Evolutionary conservation across 1,140 invertebrate genomes (phyloP), one percentile per base, ranked within the genome.

Genomic region (Drosophila pruinosa): DNA sequence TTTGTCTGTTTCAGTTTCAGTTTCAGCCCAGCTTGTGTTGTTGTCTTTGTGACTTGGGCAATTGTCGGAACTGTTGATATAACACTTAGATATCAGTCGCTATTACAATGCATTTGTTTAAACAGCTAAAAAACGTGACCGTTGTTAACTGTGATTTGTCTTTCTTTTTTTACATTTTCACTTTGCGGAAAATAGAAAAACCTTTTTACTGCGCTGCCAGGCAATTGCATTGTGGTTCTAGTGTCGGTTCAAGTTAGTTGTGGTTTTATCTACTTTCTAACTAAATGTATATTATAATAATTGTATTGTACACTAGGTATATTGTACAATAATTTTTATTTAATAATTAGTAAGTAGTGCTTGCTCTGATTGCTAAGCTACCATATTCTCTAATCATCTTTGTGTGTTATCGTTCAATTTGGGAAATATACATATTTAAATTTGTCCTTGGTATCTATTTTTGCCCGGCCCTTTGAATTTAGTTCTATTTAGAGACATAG

Each of bases 21-120:
- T 17, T 21, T 53, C 58, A 41, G 31, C 31, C 12, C 31, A 6
- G 36, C 17, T 48, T 17, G 53, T 64, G 50, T 47, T 64, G 50
- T 47, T 67, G 45, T 34, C 36, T 15, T 65, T 62, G 48, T 72
- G 48, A 31, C 19, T 54, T 41, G 65, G 63, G 56, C 80, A 83
- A 83, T 83, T 83, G 80, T 83, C 58, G 26, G 22, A 12, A 39
- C 54, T 83, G 77, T 78, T 81, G 82, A 86, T 82, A 81, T 85
- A 86, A 86, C 82, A 88, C 78, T 82, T 75, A 78, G 81, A 86
- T 86, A 78, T 50, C 58, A 71, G 54, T 26, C 74, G 73, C 48
- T 48, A 68, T 50, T 50, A 88, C 82, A 88, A 86, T 86, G 82
- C 77, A 81, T 73, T 76, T 86, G 72, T 80, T 70, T 73, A 63